Conservation (phyloP, 2,113 vertebrate species). For the Pseudorhombus dupliciocellatus region DNA sequence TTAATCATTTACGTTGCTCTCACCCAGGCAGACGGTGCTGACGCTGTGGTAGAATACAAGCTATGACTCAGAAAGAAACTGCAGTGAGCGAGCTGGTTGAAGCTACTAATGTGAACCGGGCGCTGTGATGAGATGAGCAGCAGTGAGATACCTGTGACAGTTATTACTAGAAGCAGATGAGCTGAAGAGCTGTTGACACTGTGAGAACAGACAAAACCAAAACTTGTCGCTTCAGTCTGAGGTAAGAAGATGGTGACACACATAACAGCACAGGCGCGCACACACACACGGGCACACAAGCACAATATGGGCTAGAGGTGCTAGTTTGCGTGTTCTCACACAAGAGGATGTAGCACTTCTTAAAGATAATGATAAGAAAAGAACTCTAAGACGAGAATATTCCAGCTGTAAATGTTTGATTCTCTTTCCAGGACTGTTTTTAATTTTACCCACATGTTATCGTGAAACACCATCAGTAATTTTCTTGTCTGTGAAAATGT, state of each 20-base stretch:
- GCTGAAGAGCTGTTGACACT: slow-evolving; percentile 15
- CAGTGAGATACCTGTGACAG: slow-evolving; percentile 31
- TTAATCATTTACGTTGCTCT: slow-evolving; percentile 4
- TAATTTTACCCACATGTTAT: not conserved
- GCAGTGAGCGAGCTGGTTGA: slow-evolving; percentile 33
- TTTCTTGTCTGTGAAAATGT: slow-evolving; percentile 15
- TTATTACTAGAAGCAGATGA: slow-evolving; percentile 50
- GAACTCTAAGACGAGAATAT: not conserved
- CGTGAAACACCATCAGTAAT: slow-evolving; percentile 11
- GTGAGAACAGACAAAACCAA: slow-evolving; percentile 57
- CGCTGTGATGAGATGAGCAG: slow-evolving; percentile 2
- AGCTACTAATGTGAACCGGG: slow-evolving; percentile 46
- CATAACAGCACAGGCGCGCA: not conserved
- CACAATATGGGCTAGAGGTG: slow-evolving; percentile 13
- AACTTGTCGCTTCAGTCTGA: slow-evolving; percentile 27
- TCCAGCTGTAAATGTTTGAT: slow-evolving; percentile 4
- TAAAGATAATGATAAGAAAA: not conserved
- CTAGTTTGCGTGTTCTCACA: slow-evolving; percentile 32
- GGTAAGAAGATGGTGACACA: not conserved
- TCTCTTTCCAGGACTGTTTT: slow-evolving; percentile 4
- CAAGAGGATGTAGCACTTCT: too few species aligned
- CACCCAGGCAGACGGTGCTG: not conserved
- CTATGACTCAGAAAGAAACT: slow-evolving; percentile 62
- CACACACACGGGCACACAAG: too few species aligned
- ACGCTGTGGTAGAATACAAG: slow-evolving; percentile 22